Base-by-base conservation (phyloP, 2,888 invertebrate genomes). In the Macrosiphum euphorbiae region DNA sequence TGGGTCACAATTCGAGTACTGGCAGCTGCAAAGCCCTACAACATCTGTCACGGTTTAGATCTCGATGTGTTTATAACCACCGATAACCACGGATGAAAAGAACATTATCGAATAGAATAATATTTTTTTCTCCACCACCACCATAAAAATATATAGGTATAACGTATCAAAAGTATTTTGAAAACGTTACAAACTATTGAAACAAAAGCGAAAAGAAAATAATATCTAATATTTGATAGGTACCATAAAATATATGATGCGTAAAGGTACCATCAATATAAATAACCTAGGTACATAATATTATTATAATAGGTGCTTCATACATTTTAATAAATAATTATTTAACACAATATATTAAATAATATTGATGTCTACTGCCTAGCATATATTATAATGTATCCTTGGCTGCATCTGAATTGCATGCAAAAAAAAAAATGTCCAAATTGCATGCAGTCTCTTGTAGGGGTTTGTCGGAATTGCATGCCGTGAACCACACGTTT, bases 21-120 rank as follows among this genome's bases (percentile, higher is more conserved):
- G 85, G 93, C 93, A 94, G 93, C 93, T 94, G 93, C 93, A 90
- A 90, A 85, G 90, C 90, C 16, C 41, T 50, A 90, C 41, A 94
- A 94, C 93, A 94, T 94, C 93, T 94, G 93, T 86, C 85, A 89
- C 41, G 90, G 86, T 88, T 88, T 50, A 61, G 61, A 92, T 92
- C 58, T 86, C 84, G 10, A 11, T 24, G 47, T 92, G 78, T 84
- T 85, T 61, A 86, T 50, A 67, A 50, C 26, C 87, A 87, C 85
- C 1, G 26, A 86, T 50, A 67, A 50, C 26, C 87, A 87, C 85
- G 2, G 26, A 92, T 26, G 28, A 10, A 28, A 92, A 92, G 41
- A 55, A 86, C 86, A 84, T 47, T 55, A 52, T 84, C 20, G 41
- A 52, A 41, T 28, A 35, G 44, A 90, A 91, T 84, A 41, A 84